Conservation (phyloP, 2,113 vertebrate species). For the Sturnira hondurensis region DNA sequence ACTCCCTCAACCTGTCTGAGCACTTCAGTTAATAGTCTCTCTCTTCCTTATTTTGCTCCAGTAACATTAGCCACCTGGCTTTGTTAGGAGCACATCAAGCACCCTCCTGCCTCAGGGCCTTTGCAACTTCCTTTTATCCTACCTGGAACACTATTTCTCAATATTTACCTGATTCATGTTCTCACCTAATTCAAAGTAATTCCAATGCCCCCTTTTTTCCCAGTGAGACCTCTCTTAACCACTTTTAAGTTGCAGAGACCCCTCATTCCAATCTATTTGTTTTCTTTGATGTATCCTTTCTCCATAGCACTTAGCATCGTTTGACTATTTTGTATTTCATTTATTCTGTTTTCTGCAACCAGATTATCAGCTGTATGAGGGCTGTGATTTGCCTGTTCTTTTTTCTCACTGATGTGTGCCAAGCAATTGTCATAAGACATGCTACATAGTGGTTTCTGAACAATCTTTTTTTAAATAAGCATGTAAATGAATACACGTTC, state of each 20-base stretch:
- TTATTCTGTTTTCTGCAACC: neutral
- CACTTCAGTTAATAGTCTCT: neutral
- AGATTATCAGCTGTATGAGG: neutral
- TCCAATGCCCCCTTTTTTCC: neutral
- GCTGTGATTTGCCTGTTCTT: neutral
- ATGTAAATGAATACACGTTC: neutral
- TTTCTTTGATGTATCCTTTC: constrained; percentile 28
- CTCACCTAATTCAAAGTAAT: neutral
- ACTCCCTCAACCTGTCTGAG: neutral
- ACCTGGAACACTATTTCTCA: neutral
- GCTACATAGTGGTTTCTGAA: neutral
- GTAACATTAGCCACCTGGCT: neutral
- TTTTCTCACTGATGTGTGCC: neutral
- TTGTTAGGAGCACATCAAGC: neutral
- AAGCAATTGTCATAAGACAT: neutral
- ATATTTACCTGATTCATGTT: neutral
- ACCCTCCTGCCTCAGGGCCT: neutral
- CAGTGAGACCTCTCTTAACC: neutral
- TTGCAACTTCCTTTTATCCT: neutral
- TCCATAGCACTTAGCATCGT: neutral
- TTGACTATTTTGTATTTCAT: neutral
- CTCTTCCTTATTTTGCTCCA: neutral
- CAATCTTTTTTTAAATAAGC: neutral
- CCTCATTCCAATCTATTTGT: neutral
- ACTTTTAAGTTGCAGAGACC: neutral